Base-by-base conservation (phyloP, 2,113 vertebrate species). In the Ancistrus triradiatus region DNA sequence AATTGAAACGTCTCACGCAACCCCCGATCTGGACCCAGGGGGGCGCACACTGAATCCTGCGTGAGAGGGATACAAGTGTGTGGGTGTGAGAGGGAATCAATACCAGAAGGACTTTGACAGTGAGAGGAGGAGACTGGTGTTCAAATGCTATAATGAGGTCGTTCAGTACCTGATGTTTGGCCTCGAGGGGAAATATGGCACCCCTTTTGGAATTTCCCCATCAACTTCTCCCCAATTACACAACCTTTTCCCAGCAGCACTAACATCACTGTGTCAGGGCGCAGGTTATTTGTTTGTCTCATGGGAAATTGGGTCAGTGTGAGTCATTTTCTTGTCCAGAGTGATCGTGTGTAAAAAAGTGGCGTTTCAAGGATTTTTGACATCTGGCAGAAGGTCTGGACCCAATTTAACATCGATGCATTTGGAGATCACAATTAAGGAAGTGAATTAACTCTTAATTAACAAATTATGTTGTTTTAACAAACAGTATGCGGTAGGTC, bases 1-100 rank as follows among this genome's bases (percentile, higher is more conserved):
- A 85, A 88, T 89, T 87, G 90, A 83, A 88, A 86, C 87, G 84
- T 91, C 91, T 91, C 92, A 92, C 79, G 83, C 85, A 90, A 88
- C 84, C 86, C 83, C 73, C 86, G 89, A 88, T 89, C 84, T 55
- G 77, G 80, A 77, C 81, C 85, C 87, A 85, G 79, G 76, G 37
- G 78, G 84, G 88, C 24, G 3, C 38, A 57, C 7, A 1, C n/a
- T 14, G n/a, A 24, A 22, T 2, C 37, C 38, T 43, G 40, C 24
- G 43, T 46, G 43, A 42, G 37, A 43, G 55, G 7, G 27, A 0
- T 3, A 2, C 1, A 2, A 14, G 52, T 55, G 51, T 37, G 31
- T 37, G 35, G 25, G 55, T 18, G 48, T 10, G n/a, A n/a, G n/a
- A 17, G 49, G 8, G n/a, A 19, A 53, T 55, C 52, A 55, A 37